Percentiles rank a stretch among this genome's conserved stretches.
phyloP scores from a whole-genome alignment of 37 sponge, comb jelly and placozoan species.

The Theonella swinhoei region DNA sequence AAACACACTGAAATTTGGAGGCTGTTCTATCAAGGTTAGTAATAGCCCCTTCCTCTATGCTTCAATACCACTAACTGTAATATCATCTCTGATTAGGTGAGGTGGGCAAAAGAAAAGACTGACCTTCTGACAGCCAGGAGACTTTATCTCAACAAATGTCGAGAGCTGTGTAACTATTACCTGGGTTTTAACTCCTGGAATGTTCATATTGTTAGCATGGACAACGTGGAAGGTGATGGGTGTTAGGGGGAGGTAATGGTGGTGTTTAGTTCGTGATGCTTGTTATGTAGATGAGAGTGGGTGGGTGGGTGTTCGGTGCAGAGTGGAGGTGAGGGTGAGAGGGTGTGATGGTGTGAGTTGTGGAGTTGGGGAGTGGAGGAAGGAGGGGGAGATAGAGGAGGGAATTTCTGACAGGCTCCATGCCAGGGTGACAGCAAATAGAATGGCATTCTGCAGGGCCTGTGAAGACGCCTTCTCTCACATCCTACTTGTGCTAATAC shows the following conservation, averaged over 20 bases:
- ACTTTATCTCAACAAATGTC: constrained; percentile 40
- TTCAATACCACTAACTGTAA: not conserved
- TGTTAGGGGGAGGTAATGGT: too few species aligned
- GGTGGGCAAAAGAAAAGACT: not conserved
- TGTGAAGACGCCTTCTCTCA: constrained; percentile 42
- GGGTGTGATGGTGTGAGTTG: constrained; percentile 9
- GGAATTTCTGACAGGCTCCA: too few species aligned
- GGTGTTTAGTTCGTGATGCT: too few species aligned
- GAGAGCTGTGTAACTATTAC: constrained; percentile 44
- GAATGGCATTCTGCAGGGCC: constrained; percentile 19
- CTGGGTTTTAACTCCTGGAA: constrained; percentile 56
- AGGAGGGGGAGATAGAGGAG: not conserved
- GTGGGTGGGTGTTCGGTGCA: constrained; percentile 11
- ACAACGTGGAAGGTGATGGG: not conserved
- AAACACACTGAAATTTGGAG: not conserved
- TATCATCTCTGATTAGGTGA: not conserved
- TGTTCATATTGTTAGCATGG: not conserved
- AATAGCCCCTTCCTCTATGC: not conserved
- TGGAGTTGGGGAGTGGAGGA: constrained; percentile 1
- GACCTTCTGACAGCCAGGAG: not conserved
- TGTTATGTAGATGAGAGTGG: not conserved
- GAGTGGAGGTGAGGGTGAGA: not conserved
- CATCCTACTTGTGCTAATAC: not conserved
- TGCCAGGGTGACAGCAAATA: constrained; percentile 19
- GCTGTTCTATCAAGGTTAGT: not conserved